Evolutionary conservation across 2,113 vertebrate species (phyloP).

Genomic region (Eurypyga helias): DNA sequence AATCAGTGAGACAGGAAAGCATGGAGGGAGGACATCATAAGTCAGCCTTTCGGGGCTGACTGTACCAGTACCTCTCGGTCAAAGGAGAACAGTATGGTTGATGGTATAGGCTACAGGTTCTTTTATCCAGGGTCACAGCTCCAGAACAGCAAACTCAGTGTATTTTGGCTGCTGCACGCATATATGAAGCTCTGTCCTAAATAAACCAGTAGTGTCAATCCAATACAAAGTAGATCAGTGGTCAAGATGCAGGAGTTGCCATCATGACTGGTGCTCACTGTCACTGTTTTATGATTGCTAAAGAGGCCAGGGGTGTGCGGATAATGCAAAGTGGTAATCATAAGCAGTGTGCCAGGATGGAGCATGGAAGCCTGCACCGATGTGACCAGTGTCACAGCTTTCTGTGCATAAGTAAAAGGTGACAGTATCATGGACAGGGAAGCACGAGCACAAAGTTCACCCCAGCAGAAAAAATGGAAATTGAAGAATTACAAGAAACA

Average conservation of each 20-base stretch:
- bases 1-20: background rate
- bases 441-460: background rate
- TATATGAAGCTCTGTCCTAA: background rate
- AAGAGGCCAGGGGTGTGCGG: background rate
- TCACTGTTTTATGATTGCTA: background rate
- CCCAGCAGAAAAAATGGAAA: background rate
- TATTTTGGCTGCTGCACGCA: background rate
- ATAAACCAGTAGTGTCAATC: background rate
- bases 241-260: background rate
- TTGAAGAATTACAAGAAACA: background rate
- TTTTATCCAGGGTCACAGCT: background rate
- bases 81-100: background rate
- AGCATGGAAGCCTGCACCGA: background rate
- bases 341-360: background rate
- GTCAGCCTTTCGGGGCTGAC: background rate
- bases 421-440: background rate
- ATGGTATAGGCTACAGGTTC: background rate
- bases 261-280: background rate
- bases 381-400: background rate
- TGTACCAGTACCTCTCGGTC: background rate
- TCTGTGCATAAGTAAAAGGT: background rate
- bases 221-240: background rate
- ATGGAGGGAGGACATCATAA: background rate
- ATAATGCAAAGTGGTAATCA: background rate
- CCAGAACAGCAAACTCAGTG: background rate